Evolutionary conservation across 1,140 invertebrate species (phyloP).

Genomic region (Hetaerina americana): DNA sequence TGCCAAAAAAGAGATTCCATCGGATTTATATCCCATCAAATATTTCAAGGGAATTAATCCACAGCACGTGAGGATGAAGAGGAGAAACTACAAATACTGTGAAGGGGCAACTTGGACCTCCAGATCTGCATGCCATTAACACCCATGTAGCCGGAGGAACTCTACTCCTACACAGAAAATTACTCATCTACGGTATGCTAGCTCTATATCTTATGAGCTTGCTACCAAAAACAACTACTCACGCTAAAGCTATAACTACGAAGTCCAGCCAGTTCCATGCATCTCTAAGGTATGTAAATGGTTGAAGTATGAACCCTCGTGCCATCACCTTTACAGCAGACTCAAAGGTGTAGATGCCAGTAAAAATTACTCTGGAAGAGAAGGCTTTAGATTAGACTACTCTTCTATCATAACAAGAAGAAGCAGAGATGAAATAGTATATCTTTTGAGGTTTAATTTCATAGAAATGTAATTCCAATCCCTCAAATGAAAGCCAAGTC

Average conservation of each 20-base stretch:
- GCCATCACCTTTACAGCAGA: conserved; percentile 97
- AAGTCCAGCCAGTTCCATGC: conserved; percentile 99
- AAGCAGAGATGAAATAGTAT: not conserved
- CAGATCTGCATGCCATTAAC: not conserved
- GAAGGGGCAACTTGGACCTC: too few species aligned
- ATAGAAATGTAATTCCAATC: not conserved
- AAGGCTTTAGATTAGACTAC: not conserved
- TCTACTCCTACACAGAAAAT: conserved; percentile 3
- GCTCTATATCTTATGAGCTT: not conserved
- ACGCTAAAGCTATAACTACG: conserved; percentile 99
- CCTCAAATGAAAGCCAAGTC: not conserved
- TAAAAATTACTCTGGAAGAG: conserved; percentile 92
- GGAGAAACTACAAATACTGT: too few species aligned
- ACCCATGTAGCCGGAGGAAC: not conserved
- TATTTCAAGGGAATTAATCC: too few species aligned
- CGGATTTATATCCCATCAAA: too few species aligned
- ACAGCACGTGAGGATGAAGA: too few species aligned
- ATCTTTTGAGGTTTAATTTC: not conserved
- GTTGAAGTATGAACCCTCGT: conserved; percentile 96
- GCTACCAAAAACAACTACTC: conserved; percentile 45
- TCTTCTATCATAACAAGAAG: not conserved
- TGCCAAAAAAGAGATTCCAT: too few species aligned
- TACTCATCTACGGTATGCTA: conserved; percentile 1
- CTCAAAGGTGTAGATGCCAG: conserved; percentile 98
- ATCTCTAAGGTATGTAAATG: conserved; percentile 99